A percentile compares a stretch with the other conserved stretches of the same genome.
phyloP scores from a whole-genome alignment of 2,797 vertebrate species.

The Sitta carolinensis region DNA sequence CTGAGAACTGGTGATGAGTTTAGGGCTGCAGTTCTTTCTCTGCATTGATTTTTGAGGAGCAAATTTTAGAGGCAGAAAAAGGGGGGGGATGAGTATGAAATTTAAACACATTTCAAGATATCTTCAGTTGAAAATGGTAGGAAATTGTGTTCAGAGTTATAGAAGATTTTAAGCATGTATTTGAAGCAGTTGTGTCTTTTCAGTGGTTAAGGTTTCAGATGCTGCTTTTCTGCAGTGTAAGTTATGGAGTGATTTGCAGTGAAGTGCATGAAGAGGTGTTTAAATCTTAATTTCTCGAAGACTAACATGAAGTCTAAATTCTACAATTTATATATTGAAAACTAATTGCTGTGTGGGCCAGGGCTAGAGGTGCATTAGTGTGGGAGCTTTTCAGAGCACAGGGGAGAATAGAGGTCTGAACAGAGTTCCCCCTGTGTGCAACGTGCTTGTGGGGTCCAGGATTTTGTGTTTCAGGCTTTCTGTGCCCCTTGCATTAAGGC shows the following conservation, averaged over 20 bases:
- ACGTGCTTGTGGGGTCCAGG: neutral
- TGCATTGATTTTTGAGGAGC: neutral
- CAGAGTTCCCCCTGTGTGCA: fast-evolving
- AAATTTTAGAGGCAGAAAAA: neutral
- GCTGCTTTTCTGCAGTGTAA: neutral
- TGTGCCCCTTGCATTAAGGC: neutral
- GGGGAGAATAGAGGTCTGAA: neutral
- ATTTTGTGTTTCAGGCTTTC: neutral
- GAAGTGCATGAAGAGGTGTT: neutral
- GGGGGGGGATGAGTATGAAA: neutral
- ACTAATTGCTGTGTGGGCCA: neutral
- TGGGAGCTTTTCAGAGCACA: neutral
- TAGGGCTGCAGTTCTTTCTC: neutral
- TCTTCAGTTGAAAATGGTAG: neutral
- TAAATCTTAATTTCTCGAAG: neutral
- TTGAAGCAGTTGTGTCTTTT: neutral
- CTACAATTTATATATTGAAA: neutral
- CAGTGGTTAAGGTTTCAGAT: neutral
- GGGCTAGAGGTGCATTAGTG: neutral
- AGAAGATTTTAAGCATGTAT: neutral
- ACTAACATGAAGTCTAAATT: neutral
- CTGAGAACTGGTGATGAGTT: neutral
- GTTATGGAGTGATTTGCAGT: neutral
- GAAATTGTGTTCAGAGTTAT: neutral
- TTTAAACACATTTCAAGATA: neutral